Percentiles rank a stretch among this genome's conserved stretches.
These are phyloP conservation scores for Ceriagrion tenellum DNA, from an alignment of 2,888 invertebrate species.

Conservation along the genomic window DNA sequence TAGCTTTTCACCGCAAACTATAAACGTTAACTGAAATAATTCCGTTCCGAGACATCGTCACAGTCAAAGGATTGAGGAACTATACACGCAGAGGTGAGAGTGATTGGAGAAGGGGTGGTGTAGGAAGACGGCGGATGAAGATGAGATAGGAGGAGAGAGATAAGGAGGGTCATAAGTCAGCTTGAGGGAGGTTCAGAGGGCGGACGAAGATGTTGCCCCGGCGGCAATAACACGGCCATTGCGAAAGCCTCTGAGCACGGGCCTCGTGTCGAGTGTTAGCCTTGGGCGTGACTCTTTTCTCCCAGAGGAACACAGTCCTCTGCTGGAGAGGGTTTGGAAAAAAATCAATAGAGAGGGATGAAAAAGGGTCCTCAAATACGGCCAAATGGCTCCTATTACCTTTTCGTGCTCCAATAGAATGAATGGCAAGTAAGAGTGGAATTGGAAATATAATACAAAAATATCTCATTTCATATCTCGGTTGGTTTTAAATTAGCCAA, in stretches of 20 bases:
- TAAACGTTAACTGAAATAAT: no score
- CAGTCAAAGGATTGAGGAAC: no score
- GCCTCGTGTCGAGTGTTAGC: background rate
- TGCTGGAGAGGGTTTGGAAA: background rate
- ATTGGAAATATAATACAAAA: background rate
- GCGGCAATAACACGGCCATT: constrained; percentile 7
- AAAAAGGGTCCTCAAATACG: background rate
- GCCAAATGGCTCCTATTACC: background rate
- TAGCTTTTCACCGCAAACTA: no score
- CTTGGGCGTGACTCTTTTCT: background rate
- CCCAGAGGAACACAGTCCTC: background rate
- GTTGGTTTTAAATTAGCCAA: no score
- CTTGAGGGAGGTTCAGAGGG: no score
- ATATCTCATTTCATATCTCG: background rate
- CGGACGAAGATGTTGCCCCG: no score
- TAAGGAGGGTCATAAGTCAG: no score
- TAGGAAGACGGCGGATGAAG: no score
- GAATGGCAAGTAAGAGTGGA: background rate
- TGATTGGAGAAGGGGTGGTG: no score
- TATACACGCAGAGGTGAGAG: no score
- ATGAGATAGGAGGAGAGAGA: no score
- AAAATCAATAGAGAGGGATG: background rate
- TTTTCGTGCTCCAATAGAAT: background rate
- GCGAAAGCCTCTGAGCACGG: background rate
- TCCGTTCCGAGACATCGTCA: no score